Conservation (phyloP, 2,113 vertebrate species). For the Stegostoma tigrinum region DNA sequence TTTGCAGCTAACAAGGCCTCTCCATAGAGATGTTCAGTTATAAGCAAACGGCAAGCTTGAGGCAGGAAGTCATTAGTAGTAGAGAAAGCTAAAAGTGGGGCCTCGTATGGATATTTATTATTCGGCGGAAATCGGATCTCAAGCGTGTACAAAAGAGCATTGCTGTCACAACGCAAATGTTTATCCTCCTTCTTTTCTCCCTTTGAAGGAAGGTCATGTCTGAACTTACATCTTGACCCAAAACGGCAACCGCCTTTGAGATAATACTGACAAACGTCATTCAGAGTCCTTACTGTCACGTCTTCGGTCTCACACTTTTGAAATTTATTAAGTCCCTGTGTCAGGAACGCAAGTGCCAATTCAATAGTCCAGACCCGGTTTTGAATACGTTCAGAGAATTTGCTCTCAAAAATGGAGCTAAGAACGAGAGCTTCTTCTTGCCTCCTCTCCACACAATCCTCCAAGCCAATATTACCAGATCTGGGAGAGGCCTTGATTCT, state of each 20-base stretch:
- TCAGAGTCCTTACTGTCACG: conserved; percentile 41
- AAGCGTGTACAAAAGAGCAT: conserved; percentile 65
- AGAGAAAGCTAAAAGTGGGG: conserved; percentile 84
- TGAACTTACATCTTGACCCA: conserved; percentile 78
- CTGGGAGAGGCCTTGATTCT: conserved; percentile 52
- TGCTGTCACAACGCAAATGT: conserved; percentile 36
- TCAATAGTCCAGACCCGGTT: conserved; percentile 80
- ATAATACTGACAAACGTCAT: conserved; percentile 73
- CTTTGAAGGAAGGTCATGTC: conserved; percentile 66
- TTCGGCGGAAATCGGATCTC: conserved; percentile 80
- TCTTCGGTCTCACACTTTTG: conserved; percentile 44
- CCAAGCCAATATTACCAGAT: conserved; percentile 49
- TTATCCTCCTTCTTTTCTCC: conserved; percentile 40
- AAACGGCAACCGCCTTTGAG: conserved; percentile 77
- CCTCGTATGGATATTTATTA: conserved; percentile 82
- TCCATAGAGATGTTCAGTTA: conserved; percentile 78
- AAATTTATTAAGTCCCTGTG: conserved; percentile 46
- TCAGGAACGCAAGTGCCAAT: conserved; percentile 65
- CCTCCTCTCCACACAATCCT: conserved; percentile 73
- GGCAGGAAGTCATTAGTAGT: conserved; percentile 74
- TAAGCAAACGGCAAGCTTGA: conserved; percentile 69
- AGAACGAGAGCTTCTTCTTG: conserved; percentile 85
- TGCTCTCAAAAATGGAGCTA: conserved; percentile 81
- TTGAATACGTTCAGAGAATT: conserved; percentile 81
- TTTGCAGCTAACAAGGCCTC: conserved; percentile 72